These are phyloP conservation scores for Ichneumoninae sp. DNA, from an alignment of 2,888 invertebrate genomes.

Conservation along the genomic window DNA sequence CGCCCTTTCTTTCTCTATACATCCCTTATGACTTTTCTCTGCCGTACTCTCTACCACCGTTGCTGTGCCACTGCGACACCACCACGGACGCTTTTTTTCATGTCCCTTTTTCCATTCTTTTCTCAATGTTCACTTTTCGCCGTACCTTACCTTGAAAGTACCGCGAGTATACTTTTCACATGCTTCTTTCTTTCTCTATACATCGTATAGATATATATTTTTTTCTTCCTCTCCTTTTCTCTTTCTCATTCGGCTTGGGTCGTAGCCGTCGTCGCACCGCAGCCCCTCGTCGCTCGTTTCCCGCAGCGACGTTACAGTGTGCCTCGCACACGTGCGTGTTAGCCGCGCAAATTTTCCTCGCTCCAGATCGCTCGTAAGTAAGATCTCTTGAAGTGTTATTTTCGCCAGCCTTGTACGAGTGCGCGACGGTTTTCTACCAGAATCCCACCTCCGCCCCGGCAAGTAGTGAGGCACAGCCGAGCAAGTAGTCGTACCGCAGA, in stretches of 20 bases:
- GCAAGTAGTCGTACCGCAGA: conserved; percentile 39
- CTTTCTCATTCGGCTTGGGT: conserved; percentile 24
- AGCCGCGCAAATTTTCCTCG: conserved; percentile 65
- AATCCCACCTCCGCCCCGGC: conserved; percentile 10
- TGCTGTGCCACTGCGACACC: conserved; percentile 25
- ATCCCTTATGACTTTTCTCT: conserved; percentile 2
- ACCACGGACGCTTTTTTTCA: conserved; percentile 1
- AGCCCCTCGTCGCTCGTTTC: conserved; percentile 40
- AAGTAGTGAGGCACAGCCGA: conserved; percentile 55
- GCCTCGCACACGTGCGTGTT: conserved; percentile 47
- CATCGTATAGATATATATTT: not conserved
- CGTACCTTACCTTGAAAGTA: conserved; percentile 3
- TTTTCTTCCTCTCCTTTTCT: conserved; percentile 20
- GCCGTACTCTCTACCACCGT: conserved; percentile 20
- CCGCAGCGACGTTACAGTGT: conserved; percentile 29
- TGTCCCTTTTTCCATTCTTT: conserved; percentile 5
- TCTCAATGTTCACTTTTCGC: conserved; percentile 16
- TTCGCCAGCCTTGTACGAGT: conserved; percentile 67
- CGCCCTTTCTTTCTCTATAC: conserved; percentile 23
- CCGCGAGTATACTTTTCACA: conserved; percentile 11
- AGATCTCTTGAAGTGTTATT: conserved; percentile 79
- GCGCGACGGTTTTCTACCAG: conserved; percentile 11
- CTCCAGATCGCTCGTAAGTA: conserved; percentile 73
- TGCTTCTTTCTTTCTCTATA: conserved; percentile 15
- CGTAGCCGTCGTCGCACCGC: conserved; percentile 27